phyloP scores from a whole-genome alignment of 2,888 invertebrate species.

The Neoaliturus tenellus region DNA sequence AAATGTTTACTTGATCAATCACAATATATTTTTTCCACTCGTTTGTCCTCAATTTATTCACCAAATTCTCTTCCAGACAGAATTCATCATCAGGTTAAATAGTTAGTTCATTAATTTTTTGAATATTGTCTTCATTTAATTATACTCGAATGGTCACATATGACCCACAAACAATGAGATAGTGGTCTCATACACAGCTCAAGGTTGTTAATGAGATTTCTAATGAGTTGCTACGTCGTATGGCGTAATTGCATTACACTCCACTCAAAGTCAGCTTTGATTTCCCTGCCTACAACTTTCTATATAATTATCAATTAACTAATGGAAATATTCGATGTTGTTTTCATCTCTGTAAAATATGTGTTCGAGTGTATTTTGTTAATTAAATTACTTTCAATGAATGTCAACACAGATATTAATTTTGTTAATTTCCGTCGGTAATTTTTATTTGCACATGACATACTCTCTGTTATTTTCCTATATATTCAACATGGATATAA shows the following conservation, averaged over 20 bases:
- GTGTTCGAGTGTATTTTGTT: neutral
- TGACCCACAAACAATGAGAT: neutral
- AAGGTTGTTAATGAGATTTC: conserved; percentile 20
- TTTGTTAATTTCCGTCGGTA: too few species aligned
- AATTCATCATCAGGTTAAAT: too few species aligned
- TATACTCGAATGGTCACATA: neutral
- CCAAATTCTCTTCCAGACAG: too few species aligned
- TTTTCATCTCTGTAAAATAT: neutral
- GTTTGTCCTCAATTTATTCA: too few species aligned
- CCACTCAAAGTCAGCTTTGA: neutral
- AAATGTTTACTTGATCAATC: too few species aligned
- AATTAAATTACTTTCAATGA: neutral
- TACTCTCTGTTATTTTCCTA: too few species aligned
- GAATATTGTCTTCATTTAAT: too few species aligned
- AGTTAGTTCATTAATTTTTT: too few species aligned
- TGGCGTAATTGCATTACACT: neutral
- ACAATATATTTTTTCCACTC: too few species aligned
- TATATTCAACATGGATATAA: too few species aligned
- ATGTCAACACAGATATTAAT: too few species aligned
- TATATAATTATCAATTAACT: neutral
- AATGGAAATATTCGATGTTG: conserved; percentile 2
- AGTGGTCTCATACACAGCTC: conserved; percentile 23
- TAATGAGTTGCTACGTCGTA: conserved; percentile 13
- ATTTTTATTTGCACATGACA: too few species aligned
- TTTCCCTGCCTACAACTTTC: neutral